phyloP scores from a whole-genome alignment of 2,113 vertebrate genomes.

The Natator depressus region DNA sequence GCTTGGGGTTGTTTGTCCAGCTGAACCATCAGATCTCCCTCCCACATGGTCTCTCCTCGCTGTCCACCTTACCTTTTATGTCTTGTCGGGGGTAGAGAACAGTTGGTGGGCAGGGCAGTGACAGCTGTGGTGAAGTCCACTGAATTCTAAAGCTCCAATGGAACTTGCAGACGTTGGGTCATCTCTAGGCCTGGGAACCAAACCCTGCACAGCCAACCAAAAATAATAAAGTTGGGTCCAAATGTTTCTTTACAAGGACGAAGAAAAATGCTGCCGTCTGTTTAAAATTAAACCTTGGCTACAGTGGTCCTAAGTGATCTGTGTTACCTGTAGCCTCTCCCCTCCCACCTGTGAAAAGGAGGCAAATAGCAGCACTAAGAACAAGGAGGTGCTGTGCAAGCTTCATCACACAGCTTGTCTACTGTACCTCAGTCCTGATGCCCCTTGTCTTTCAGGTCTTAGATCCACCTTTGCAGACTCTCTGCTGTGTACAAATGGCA shows the following conservation, averaged over 20 bases:
- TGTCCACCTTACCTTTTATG: background rate
- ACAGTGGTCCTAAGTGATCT: background rate
- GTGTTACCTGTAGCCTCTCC: background rate
- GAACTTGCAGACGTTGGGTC: background rate
- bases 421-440: fast-evolving
- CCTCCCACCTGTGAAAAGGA: background rate
- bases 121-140: background rate
- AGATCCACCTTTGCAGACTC: background rate
- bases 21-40: background rate
- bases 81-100: fast-evolving
- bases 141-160: background rate
- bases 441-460: background rate
- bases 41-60: background rate
- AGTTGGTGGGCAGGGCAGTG: background rate
- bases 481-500: background rate
- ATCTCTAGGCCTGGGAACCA: background rate
- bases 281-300: background rate
- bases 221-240: background rate
- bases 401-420: background rate
- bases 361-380: background rate
- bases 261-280: background rate
- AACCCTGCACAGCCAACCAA: background rate
- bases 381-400: background rate
- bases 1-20: background rate
- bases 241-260: background rate